These are phyloP conservation scores for Drosophila orosa DNA, from an alignment of 1,140 invertebrate genomes.

Conservation along the genomic window DNA sequence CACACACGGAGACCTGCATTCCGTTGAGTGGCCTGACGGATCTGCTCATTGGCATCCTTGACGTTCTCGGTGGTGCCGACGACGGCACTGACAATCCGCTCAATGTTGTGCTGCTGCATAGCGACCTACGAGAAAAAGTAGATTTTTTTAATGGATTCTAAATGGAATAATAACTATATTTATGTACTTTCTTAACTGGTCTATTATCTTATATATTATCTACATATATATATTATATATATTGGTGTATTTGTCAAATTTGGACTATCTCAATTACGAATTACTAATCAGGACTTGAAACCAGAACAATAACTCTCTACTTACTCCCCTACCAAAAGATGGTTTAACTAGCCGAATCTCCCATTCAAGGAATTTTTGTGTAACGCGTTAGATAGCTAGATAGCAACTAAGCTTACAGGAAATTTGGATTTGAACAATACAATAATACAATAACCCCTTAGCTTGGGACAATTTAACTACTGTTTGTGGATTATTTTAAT, in stretches of 20 bases:
- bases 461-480: neutral
- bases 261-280: conserved; percentile 1
- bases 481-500: neutral
- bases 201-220: conserved; percentile 13
- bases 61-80: conserved; percentile 97
- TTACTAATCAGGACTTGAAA: conserved; percentile 12
- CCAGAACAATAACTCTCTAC: conserved; percentile 11
- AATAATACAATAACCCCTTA: conserved; percentile 11
- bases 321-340: conserved; percentile 8
- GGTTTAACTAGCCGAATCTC: conserved; percentile 9
- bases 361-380: neutral
- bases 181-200: conserved; percentile 10
- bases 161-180: conserved; percentile 1
- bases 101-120: conserved; percentile 97
- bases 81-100: conserved; percentile 93
- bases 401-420: conserved; percentile 8
- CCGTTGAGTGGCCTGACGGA: conserved; percentile 97
- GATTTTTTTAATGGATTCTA: conserved; percentile 1
- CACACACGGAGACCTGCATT: conserved; percentile 97
- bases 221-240: conserved; percentile 1
- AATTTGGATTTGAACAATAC: conserved; percentile 16
- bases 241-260: conserved; percentile 13
- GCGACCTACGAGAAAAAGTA: conserved; percentile 85
- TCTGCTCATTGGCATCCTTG: conserved; percentile 98
- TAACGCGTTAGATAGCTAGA: conserved; percentile 11